Evolutionary conservation across 2,797 vertebrate genomes (phyloP), one percentile per base, ranked within the genome.

Genomic region (Tokudaia tokunoshimensis): DNA sequence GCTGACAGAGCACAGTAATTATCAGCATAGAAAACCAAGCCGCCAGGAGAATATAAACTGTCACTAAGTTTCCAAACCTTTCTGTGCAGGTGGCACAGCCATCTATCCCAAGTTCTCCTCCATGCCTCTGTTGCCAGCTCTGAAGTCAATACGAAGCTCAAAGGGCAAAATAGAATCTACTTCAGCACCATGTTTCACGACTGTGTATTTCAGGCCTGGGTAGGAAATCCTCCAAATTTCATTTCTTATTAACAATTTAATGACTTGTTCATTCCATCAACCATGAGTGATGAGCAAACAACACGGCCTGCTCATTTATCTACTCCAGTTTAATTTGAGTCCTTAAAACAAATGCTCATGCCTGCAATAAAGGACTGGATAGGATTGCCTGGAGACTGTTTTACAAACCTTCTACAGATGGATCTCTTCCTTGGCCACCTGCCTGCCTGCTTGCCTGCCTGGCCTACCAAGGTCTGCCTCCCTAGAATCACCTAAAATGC

Each of bases 291-390:
- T 96, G 94, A 94, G 85, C 95, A 94, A 97, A 95, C 65, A 96
- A 81, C 41, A 12, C 70, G 17, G 87, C 83, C 20, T 83, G 93
- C 78, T 92, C 93, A 50, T 94, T 81, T 94, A 95, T 94, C 96
- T 94, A 61, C 67, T 91, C 94, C 57, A 67, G 67, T 79, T 97
- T 96, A 96, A 93, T 95, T 57, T 95, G 76, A 91, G 93, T 86
- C 84, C 93, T 96, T 94, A 70, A 97, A 93, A 97, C 92, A 96
- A 97, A 96, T 37, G 83, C 72, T 85, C 80, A n/a, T 10, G 59
- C 94, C 96, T 95, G 63, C 88, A 85, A 55, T 72, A 80, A 88
- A 86, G 72, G 44, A 78, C 26, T 81, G 59, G 70, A n/a, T 93
- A 31, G 14, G 55, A 93, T 34, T 82, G 85, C 79, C 96, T 92